Conservation (phyloP, 2,888 invertebrate genomes). For the Galeruca laticollis region DNA sequence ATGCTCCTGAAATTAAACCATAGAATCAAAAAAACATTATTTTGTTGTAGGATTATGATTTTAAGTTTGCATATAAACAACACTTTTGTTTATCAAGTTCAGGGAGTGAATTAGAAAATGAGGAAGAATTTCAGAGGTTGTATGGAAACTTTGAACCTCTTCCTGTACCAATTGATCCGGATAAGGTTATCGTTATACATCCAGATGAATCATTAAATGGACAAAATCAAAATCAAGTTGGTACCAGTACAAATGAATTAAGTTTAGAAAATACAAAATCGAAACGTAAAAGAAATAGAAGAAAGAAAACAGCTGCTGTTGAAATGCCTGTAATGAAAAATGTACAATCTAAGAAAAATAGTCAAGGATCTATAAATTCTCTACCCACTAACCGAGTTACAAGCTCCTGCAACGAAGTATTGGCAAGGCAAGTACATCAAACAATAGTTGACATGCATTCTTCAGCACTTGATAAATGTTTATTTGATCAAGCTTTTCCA, state of each 20-base stretch:
- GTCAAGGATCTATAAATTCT: background rate
- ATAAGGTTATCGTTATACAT: background rate
- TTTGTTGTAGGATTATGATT: background rate
- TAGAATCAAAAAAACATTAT: too few species aligned
- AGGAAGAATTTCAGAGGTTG: background rate
- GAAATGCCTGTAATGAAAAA: too few species aligned
- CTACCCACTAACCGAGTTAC: background rate
- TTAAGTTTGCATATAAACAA: conserved; percentile 3
- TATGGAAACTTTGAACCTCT: conserved; percentile 4
- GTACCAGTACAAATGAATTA: too few species aligned
- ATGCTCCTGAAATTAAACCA: too few species aligned
- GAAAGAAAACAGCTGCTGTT: too few species aligned
- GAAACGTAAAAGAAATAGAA: too few species aligned
- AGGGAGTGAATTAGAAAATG: background rate
- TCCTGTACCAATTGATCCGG: background rate
- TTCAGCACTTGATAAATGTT: too few species aligned
- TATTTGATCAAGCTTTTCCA: too few species aligned
- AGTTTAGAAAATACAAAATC: too few species aligned
- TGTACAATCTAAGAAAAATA: background rate
- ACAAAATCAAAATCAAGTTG: background rate
- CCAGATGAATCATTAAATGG: background rate
- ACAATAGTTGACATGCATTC: background rate
- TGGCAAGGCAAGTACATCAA: background rate
- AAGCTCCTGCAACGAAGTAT: background rate
- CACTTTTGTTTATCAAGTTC: background rate